Conservation (phyloP, 2,888 invertebrate species). For the Schrankia costaestrigalis region DNA sequence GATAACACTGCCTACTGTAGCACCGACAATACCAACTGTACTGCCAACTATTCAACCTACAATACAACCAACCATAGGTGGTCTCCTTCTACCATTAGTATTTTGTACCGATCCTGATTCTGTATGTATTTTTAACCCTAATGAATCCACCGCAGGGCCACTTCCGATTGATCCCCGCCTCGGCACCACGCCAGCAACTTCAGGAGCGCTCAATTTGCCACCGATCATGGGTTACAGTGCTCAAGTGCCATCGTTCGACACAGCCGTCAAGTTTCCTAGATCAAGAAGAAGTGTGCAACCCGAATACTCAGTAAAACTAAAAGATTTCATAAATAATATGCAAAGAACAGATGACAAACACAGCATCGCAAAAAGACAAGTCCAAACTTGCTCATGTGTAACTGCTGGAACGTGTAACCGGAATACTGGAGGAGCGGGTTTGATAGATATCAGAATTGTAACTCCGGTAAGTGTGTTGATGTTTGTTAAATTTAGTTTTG, state of each 20-base stretch:
- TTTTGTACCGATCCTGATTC: constrained; percentile 67
- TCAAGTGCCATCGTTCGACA: constrained; percentile 52
- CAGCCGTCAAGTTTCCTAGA: constrained; percentile 66
- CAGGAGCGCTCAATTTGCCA: constrained; percentile 50
- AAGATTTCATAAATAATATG: constrained; percentile 24
- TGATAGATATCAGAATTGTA: constrained; percentile 83
- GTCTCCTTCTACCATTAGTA: constrained; percentile 56
- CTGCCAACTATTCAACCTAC: constrained; percentile 22
- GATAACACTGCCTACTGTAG: constrained; percentile 17
- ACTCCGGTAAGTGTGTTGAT: constrained; percentile 67
- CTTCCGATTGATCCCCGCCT: constrained; percentile 72
- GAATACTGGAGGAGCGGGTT: constrained; percentile 73
- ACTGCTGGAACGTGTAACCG: constrained; percentile 54
- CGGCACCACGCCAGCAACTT: constrained; percentile 62
- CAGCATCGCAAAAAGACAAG: constrained; percentile 60
- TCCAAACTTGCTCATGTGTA: constrained; percentile 60
- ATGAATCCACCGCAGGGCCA: constrained; percentile 64
- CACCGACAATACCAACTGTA: constrained; percentile 24
- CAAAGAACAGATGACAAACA: constrained; percentile 32
- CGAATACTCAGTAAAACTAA: constrained; percentile 16
- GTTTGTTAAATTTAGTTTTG: too few relatives aligned
- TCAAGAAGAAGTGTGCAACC: constrained; percentile 45
- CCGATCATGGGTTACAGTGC: constrained; percentile 57
- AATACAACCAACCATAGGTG: constrained; percentile 35
- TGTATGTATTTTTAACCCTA: constrained; percentile 70